These are phyloP conservation scores for Astreopora myriophthalma DNA, from an alignment of 64 coral and sea anemone species.

Conservation along the genomic window DNA sequence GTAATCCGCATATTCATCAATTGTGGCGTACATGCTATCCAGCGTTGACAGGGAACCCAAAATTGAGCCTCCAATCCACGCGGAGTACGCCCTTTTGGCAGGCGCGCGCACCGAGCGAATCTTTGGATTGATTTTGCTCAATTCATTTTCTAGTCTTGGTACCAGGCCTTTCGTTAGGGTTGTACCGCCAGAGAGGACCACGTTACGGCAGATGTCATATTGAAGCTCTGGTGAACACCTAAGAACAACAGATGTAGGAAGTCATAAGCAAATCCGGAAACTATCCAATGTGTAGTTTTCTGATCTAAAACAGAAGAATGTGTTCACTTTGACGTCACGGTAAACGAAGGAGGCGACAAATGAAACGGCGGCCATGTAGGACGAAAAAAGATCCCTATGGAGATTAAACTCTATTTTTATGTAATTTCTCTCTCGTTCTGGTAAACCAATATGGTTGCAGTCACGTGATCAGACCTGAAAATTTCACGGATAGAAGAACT, in stretches of 20 bases:
- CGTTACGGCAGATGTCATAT: constrained; percentile 42
- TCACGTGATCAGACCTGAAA: too few relatives aligned
- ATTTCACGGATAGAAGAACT: too few relatives aligned
- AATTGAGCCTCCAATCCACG: constrained; percentile 95
- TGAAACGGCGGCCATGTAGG: too few relatives aligned
- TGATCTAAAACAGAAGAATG: too few relatives aligned
- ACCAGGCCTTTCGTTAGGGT: constrained; percentile 79
- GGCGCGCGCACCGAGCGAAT: constrained; percentile 73
- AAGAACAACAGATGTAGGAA: neutral
- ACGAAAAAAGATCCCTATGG: too few relatives aligned
- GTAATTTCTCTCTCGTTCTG: too few relatives aligned
- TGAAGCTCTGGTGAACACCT: constrained; percentile 89
- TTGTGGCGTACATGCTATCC: constrained; percentile 76
- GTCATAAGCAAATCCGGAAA: too few relatives aligned
- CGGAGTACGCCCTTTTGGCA: constrained; percentile 74
- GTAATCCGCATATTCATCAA: constrained; percentile 89
- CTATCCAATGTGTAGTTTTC: too few relatives aligned
- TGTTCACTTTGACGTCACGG: too few relatives aligned
- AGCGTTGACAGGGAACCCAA: constrained; percentile 77
- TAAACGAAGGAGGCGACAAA: too few relatives aligned
- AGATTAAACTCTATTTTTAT: too few relatives aligned
- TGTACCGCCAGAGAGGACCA: constrained; percentile 89
- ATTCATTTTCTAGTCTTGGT: constrained; percentile 75
- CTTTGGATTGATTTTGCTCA: constrained; percentile 78
- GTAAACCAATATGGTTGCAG: too few relatives aligned